Evolutionary conservation across 23 tunicate species (phyloP), one percentile per base, ranked within the genome.

Genomic region (Trididemnum miniatum): DNA sequence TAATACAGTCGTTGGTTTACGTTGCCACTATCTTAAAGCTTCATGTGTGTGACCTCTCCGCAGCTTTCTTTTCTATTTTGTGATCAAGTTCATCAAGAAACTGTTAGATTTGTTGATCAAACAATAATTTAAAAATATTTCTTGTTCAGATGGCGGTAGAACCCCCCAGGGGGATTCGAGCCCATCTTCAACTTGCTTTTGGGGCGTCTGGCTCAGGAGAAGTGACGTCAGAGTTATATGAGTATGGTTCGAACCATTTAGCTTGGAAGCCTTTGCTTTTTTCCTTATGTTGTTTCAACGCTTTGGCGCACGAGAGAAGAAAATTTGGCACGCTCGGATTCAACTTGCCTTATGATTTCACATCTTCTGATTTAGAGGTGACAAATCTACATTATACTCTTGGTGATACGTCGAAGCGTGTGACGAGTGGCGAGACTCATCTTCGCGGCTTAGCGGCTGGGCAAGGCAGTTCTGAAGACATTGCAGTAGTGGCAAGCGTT

Each of bases 291-390:
- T 88, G 84, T 40, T 93, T 93, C 76, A 93, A 93, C 79, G 98
- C 98, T 25, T 74, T 93, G 37, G 87, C 74, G 40, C 93, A 93
- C 39, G 98, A 93, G 65, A 65, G 98, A 30, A 79, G 80, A 54
- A 93, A 88, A 67, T 93, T 81, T 67, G 89, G 87, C n/a, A 81
- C 98, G 0, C 98, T 93, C n/a, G 98, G 98, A 36, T 93, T 93
- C 84, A 93, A 93, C 69, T 81, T 93, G 24, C 76, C 80, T 1
- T 93, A 93, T 65, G 93, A 93, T 51, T 93, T 93, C 69, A 93
- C 98, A 1, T 84, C 98, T 1, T 93, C 98, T 34, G 98, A 93
- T 71, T 67, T 93, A 20, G 91, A 93, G 90, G 98, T 88, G 9
- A 44, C 15, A n/a, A n/a, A n/a, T n/a, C n/a, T n/a, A n/a, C n/a